Evolutionary conservation across 2,113 vertebrate genomes (phyloP), one percentile per base, ranked within the genome.

Genomic region (Collichthys lucidus): DNA sequence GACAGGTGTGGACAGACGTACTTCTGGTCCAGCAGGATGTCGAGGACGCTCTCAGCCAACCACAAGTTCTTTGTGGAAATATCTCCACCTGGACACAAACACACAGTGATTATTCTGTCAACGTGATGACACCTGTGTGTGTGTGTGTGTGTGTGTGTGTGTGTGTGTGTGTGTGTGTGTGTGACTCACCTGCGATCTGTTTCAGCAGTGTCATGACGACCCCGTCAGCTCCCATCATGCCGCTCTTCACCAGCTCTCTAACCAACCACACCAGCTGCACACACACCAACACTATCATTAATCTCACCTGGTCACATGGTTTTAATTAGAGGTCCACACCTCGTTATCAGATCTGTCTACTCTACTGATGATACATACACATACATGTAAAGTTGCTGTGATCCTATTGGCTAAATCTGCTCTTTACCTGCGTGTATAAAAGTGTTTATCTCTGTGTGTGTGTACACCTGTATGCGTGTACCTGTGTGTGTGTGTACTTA

Each of bases 171-270:
- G 42, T 44, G 42, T 11, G 42, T 8, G 15, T 10, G 26, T 0
- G 2, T 4, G 20, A 61, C 74, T 84, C 12, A 98, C 98, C 98
- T 49, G 98, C 98, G 0, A 99, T 98, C 93, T 99, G 98, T 78
- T 99, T 99, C 95, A 98, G 97, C 87, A 98, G 95, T 0, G 98
- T 98, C 98, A 99, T 99, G 76, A 98, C 96, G 40, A 98, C 97
- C 0, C 98, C 97, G 0, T 99, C 98, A 0, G 97, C 97, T 7
- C 98, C 98, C 0, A 98, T 94, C 59, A 99, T 96, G 0, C 96
- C 95, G 0, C 96, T 97, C 94, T 98, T 98, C 91, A 99, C 98
- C 90, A 99, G 93, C 89, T 99, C 98, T 86, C 95, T 91, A 24
- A 99, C 96, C 93, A 99, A 42, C 98, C 98, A 99, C 84, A 98